phyloP scores from a whole-genome alignment of 1,140 invertebrate genomes.

The Penaeus japonicus region DNA sequence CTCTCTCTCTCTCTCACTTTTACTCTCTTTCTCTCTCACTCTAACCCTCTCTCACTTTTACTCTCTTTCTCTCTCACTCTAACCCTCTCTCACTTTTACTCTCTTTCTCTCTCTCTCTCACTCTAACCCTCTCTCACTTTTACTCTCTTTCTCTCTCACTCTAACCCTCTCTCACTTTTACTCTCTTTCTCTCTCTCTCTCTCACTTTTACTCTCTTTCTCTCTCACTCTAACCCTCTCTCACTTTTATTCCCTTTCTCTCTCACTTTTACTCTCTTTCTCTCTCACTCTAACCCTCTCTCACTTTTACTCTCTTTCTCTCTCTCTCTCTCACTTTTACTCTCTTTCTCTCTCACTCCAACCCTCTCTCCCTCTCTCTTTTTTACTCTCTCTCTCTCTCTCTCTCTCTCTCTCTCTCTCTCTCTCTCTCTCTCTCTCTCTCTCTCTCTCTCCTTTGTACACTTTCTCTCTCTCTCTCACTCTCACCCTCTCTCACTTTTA shows the following conservation, averaged over 20 bases:
- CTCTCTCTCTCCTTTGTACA: not conserved
- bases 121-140: not conserved
- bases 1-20: not conserved
- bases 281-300: not conserved
- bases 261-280: too few relatives aligned
- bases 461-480: slow-evolving; percentile 6
- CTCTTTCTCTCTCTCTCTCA: too few relatives aligned
- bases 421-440: too few relatives aligned
- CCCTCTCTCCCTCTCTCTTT: not conserved
- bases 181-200: not conserved
- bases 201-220: not conserved
- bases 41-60: not conserved
- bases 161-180: not conserved
- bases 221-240: not conserved
- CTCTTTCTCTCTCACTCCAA: not conserved
- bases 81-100: not conserved
- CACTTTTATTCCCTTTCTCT: too few relatives aligned
- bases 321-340: not conserved
- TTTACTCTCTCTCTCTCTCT: not conserved
- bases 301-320: slow-evolving; percentile 2
- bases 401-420: too few relatives aligned
- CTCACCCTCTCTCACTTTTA: not conserved
- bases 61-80: not conserved
- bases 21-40: not conserved
- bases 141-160: not conserved